Evolutionary conservation across 2,888 invertebrate species (phyloP).

Genomic region (Stramonita haemastoma): DNA sequence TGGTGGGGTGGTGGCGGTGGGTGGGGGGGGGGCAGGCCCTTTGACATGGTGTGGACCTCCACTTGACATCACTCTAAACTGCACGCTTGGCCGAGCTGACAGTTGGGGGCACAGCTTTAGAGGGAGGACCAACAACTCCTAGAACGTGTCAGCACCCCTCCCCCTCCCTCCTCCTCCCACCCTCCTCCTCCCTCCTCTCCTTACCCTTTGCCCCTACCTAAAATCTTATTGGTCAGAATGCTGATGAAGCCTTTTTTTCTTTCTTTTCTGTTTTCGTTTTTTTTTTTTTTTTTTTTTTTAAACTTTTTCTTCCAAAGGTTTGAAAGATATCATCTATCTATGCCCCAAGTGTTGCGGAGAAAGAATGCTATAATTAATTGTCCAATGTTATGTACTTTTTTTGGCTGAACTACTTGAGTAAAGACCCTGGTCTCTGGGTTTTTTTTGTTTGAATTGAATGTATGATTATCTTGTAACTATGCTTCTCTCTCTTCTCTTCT

Average conservation of each 20-base stretch:
- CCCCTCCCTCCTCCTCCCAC: not conserved
- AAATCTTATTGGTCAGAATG: not conserved
- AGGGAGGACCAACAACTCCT: not conserved
- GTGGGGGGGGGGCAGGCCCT: not conserved
- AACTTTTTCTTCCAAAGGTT: too few relatives aligned
- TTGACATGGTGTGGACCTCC: not conserved
- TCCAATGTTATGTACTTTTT: too few relatives aligned
- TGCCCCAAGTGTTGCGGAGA: too few relatives aligned
- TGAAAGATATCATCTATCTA: not conserved
- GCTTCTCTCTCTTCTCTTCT: too few relatives aligned
- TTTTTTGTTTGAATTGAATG: too few relatives aligned
- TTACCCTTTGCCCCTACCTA: too few relatives aligned
- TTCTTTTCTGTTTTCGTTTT: not conserved
- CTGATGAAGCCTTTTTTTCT: not conserved
- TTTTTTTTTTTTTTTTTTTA: too few relatives aligned
- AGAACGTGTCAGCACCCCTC: not conserved
- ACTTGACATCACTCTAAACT: slow-evolving; percentile 25
- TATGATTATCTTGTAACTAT: too few relatives aligned
- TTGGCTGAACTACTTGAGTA: too few relatives aligned
- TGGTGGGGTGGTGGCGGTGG: not conserved
- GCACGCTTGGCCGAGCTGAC: not conserved
- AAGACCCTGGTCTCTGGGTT: too few relatives aligned
- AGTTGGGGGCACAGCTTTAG: not conserved
- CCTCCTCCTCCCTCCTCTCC: too few relatives aligned
- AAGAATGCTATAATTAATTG: too few relatives aligned